Conservation (phyloP, 1,140 invertebrate genomes). For the Trissolcus basalis region DNA sequence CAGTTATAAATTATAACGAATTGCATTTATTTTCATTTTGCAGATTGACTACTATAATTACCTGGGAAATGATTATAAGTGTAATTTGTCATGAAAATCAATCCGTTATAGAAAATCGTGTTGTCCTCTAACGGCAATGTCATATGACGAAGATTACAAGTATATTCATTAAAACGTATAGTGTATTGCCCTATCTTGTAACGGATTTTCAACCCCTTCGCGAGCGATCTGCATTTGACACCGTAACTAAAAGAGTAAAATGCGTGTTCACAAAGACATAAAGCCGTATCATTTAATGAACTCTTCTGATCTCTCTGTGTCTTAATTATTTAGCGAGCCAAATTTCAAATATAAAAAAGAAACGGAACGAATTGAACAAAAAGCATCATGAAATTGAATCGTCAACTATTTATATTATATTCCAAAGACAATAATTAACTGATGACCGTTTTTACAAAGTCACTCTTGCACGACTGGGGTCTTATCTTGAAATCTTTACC, state of each 20-base stretch:
- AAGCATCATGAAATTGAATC: too few species aligned
- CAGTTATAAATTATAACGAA: too few species aligned
- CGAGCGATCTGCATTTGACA: constrained; percentile 52
- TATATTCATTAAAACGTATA: constrained; percentile 37
- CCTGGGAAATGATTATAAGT: constrained; percentile 1
- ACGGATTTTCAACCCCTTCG: constrained; percentile 51
- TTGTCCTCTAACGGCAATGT: constrained; percentile 60
- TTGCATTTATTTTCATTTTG: too few species aligned
- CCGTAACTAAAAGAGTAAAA: constrained; percentile 29
- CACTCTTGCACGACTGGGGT: constrained; percentile 36
- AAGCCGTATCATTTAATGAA: too few species aligned
- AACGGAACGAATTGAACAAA: too few species aligned
- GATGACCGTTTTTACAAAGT: constrained; percentile 33
- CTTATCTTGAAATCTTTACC: constrained; percentile 49
- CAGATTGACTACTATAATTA: too few species aligned
- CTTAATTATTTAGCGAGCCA: too few species aligned
- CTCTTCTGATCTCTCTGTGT: too few species aligned
- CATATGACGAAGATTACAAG: constrained; percentile 34
- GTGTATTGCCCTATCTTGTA: constrained; percentile 49
- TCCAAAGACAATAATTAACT: not conserved
- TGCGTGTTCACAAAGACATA: constrained; percentile 15
- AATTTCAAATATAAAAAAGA: too few species aligned
- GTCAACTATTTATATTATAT: not conserved
- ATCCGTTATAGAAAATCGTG: constrained; percentile 36
- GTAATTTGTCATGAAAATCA: constrained; percentile 31